phyloP scores from a whole-genome alignment of 2,797 vertebrate genomes.

The Corythornis leucogaster region DNA sequence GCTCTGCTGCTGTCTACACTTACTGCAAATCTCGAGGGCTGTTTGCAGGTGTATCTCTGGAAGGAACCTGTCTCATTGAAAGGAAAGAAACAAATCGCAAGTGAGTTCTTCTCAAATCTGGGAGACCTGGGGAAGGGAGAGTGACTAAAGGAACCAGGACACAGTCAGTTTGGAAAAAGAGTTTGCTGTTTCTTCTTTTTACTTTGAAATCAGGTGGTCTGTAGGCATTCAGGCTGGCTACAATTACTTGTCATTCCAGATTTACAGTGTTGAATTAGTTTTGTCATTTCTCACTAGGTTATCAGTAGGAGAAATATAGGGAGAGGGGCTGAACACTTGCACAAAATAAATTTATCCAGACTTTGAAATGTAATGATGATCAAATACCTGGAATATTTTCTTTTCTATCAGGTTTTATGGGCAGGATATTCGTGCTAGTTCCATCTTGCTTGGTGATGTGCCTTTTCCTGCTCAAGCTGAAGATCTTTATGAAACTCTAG shows the following conservation, averaged over 20 bases:
- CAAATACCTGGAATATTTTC: not conserved
- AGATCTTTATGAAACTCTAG: conserved; percentile 88
- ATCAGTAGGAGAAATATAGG: not conserved
- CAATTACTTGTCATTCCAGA: not conserved
- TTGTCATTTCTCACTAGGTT: not conserved
- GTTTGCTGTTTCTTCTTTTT: not conserved
- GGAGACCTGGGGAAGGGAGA: not conserved
- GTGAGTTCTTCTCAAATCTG: conserved; percentile 75
- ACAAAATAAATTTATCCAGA: not conserved
- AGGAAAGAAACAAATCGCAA: conserved; percentile 97
- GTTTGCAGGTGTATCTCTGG: conserved; percentile 93
- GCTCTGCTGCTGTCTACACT: conserved; percentile 91
- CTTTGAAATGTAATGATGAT: not conserved
- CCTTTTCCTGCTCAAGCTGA: conserved; percentile 85
- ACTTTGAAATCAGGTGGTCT: not conserved
- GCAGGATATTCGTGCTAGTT: conserved; percentile 89
- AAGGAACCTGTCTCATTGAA: conserved; percentile 93
- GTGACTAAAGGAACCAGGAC: not conserved
- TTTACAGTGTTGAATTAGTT: not conserved
- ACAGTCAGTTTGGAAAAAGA: not conserved
- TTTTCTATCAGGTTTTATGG: conserved; percentile 88
- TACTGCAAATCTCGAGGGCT: conserved; percentile 94
- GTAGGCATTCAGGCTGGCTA: not conserved
- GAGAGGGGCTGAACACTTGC: not conserved
- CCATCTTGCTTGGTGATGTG: conserved; percentile 90